phyloP scores from a whole-genome alignment of 2,888 invertebrate genomes.

The Melieria picta region DNA sequence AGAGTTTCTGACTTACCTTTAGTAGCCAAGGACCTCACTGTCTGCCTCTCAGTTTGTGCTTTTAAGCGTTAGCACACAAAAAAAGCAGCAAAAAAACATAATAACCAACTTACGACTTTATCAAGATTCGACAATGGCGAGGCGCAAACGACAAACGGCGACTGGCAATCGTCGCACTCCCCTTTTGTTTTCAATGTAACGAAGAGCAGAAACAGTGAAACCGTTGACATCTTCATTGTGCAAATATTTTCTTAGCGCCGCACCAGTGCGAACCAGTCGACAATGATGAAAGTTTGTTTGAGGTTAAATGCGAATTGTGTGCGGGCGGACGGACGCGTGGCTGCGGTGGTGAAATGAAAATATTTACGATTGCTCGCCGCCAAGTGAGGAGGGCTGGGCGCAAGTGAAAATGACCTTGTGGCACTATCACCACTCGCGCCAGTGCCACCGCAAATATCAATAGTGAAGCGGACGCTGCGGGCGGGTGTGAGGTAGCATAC shows the following conservation, averaged over 20 bases:
- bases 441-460: too few species aligned
- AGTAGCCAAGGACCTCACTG: too few species aligned
- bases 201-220: constrained; percentile 8
- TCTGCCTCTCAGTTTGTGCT: too few species aligned
- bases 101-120: neutral
- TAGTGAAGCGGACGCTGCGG: too few species aligned
- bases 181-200: constrained; percentile 8
- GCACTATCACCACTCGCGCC: neutral
- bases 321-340: neutral
- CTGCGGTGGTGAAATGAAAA: constrained; percentile 14
- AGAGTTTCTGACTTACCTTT: too few species aligned
- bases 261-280: constrained; percentile 6
- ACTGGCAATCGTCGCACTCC: neutral
- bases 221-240: constrained; percentile 52
- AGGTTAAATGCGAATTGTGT: constrained; percentile 36
- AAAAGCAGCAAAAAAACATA: neutral
- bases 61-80: too few species aligned
- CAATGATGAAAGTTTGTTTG: constrained; percentile 37
- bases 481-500: constrained; percentile 5
- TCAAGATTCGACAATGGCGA: constrained; percentile 10
- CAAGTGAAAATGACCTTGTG: constrained; percentile 46
- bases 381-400: neutral
- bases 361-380: constrained; percentile 21
- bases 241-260: constrained; percentile 61
- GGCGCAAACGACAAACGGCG: neutral